Evolutionary conservation across 2,888 invertebrate species (phyloP), one percentile per base, ranked within the genome.

Genomic region (Leucozona laternaria): DNA sequence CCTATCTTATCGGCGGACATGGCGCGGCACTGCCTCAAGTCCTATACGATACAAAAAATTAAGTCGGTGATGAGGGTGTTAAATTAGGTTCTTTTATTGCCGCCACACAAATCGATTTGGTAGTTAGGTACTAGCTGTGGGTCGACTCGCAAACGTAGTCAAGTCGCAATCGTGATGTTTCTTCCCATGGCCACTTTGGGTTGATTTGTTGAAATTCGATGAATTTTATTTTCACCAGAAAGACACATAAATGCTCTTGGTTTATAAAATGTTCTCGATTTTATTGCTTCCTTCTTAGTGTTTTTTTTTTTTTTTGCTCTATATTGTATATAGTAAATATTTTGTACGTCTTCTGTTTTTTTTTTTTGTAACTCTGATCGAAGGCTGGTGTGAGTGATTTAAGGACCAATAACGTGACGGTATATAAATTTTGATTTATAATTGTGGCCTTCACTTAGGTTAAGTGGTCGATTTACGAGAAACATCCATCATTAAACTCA

Each of bases 101-200:
- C 78, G 73, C 78, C 73, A 86, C 81, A 86, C 81, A 86, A 86
- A 86, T 86, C 86, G 86, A 86, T 86, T 82, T 82, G 75, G 80
- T 77, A 76, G 76, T 86, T 73, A 64, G 62, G 78, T 53, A 37
- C 50, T 73, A 37, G 43, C 50, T 50, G 58, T n/a, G 28, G 40
- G 10, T n/a, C 50, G 22, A 13, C 8, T 53, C 20, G 15, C n/a
- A 20, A 37, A 55, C 50, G 70, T 70, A 71, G 62, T 71, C 57
- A 64, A 66, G 50, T 57, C 22, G 45, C 37, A 68, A 43, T 57
- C 55, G 76, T 72, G 80, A 76, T 73, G 73, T 77, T 85, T 80
- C 58, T 66, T 71, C 66, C 72, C 80, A 75, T 85, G 72, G 72
- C 81, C 73, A 80, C 71, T 80, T 80, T 85, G 53, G 53, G 72